These are phyloP conservation scores for Cenopis cana DNA, from an alignment of 2,888 invertebrate genomes.

Conservation along the genomic window DNA sequence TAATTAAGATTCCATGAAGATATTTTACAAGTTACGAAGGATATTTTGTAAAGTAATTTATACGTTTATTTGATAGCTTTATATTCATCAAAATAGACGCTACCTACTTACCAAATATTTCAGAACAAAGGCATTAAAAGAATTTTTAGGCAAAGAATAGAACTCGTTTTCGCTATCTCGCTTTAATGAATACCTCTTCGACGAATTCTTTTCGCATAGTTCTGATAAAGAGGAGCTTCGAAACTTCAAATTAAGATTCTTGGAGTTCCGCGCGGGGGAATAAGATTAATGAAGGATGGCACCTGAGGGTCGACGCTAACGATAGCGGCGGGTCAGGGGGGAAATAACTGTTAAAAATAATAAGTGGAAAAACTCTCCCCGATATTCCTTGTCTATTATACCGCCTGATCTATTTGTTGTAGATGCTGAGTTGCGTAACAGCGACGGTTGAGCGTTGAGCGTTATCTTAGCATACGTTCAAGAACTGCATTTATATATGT, in stretches of 20 bases:
- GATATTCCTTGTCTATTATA: conserved; percentile 26
- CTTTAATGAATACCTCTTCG: conserved; percentile 76
- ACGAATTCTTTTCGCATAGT: conserved; percentile 83
- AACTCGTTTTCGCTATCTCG: conserved; percentile 62
- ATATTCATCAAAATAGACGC: conserved; percentile 3
- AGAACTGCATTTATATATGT: neutral
- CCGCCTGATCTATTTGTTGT: conserved; percentile 13
- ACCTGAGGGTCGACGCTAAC: conserved; percentile 72
- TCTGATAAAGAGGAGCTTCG: conserved; percentile 81
- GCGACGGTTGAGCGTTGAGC: conserved; percentile 5
- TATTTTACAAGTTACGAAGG: neutral
- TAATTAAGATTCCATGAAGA: neutral
- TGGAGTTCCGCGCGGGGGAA: conserved; percentile 77
- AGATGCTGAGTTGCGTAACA: conserved; percentile 3
- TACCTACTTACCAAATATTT: conserved; percentile 37
- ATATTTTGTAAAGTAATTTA: neutral
- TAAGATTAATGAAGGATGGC: conserved; percentile 83
- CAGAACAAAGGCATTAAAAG: conserved; percentile 45
- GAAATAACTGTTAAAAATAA: conserved; percentile 73
- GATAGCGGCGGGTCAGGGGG: conserved; percentile 66
- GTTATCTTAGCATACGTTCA: neutral
- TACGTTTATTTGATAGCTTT: neutral
- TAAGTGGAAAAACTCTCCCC: conserved; percentile 60
- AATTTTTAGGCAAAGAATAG: conserved; percentile 50
- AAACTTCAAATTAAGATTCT: conserved; percentile 85